A percentile compares a stretch with the other conserved stretches of the same genome.
phyloP scores from a whole-genome alignment of 2,888 invertebrate genomes.

The Cynaeus angustus region DNA sequence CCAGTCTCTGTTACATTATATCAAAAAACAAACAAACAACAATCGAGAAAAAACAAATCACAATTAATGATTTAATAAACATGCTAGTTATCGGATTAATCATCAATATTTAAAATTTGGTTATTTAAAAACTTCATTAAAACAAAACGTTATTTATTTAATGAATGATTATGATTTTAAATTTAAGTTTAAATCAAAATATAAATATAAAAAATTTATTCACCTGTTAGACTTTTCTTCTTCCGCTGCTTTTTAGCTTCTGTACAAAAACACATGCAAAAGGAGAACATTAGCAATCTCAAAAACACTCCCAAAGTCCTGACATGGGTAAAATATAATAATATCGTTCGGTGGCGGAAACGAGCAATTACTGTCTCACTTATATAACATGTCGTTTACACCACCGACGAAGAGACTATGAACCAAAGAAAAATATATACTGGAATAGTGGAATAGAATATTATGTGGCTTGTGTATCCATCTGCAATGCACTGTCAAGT shows the following conservation, averaged over 20 bases:
- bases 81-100: conserved; percentile 41
- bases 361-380: conserved; percentile 7
- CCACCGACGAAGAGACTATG: conserved; percentile 35
- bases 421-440: conserved; percentile 48
- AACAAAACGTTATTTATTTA: conserved; percentile 46
- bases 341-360: conserved; percentile 57
- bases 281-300: conserved; percentile 73
- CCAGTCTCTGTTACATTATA: not conserved
- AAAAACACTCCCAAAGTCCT: conserved; percentile 72
- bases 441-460: conserved; percentile 34
- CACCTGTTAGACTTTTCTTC: conserved; percentile 94
- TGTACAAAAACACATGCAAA: conserved; percentile 77
- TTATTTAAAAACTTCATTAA: conserved; percentile 41
- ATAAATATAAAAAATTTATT: conserved; percentile 75
- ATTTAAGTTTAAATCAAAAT: conserved; percentile 59
- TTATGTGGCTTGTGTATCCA: conserved; percentile 48
- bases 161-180: conserved; percentile 41
- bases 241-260: conserved; percentile 97
- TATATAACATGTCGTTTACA: conserved; percentile 19
- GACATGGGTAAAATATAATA: conserved; percentile 69
- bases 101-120: conserved; percentile 22
- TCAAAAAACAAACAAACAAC: not conserved
- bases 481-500: conserved; percentile 47
- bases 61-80: conserved; percentile 26
- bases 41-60: conserved; percentile 40